These are phyloP conservation scores for Brachyalestes nurse DNA, from an alignment of 2,797 vertebrate species.

Conservation along the genomic window DNA sequence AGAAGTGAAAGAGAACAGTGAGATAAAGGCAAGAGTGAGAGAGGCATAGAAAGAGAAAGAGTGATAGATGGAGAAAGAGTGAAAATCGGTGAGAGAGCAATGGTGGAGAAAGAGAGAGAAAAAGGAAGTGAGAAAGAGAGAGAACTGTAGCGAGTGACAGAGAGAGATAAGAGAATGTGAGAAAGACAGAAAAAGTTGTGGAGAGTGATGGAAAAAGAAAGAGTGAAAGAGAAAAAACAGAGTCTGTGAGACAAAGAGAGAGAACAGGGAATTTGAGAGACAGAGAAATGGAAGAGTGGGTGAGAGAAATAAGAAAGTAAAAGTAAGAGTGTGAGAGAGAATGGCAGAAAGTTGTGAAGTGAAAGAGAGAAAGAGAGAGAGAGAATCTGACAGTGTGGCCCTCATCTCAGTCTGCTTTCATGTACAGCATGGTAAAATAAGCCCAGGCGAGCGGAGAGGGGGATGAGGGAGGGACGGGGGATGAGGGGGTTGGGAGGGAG, in stretches of 20 bases:
- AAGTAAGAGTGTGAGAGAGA: constrained; percentile 66
- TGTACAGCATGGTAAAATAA: constrained; percentile 97
- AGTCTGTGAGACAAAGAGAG: background rate
- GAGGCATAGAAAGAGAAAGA: background rate
- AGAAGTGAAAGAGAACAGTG: constrained; percentile 69
- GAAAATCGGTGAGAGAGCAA: background rate
- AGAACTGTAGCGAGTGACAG: background rate
- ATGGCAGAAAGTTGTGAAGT: background rate
- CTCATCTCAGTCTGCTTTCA: constrained; percentile 93
- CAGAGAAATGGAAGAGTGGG: background rate
- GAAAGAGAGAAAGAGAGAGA: background rate
- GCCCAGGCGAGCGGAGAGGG: constrained; percentile 89
- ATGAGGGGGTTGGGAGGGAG: constrained; percentile 47
- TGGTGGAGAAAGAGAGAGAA: background rate
- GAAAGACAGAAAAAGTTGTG: background rate
- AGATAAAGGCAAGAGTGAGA: background rate
- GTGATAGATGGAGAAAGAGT: background rate
- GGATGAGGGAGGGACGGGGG: constrained; percentile 60
- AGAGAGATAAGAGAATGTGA: constrained; percentile 2
- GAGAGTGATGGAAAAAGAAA: no score
- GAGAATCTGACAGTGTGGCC: constrained; percentile 91
- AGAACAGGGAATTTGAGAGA: background rate
- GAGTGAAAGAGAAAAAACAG: no score
- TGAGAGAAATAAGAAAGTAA: constrained; percentile 60
- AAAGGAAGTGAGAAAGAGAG: background rate